phyloP scores from a whole-genome alignment of 2,113 vertebrate genomes.

The Triplophysa dalaica region DNA sequence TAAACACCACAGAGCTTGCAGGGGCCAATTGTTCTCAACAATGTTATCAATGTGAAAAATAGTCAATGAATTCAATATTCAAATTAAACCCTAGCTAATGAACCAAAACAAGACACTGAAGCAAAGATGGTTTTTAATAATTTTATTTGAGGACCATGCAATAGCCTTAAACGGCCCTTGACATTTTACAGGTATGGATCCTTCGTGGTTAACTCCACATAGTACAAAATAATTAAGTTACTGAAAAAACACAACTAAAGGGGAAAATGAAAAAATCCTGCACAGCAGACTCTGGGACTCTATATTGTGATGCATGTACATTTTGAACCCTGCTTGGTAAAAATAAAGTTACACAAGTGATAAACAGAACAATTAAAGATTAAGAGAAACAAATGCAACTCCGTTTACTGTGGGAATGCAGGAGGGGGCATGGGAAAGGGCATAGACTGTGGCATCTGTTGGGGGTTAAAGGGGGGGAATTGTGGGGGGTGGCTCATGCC shows the following conservation, averaged over 20 bases:
- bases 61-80: no score
- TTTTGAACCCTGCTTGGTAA: constrained; percentile 65
- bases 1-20: no score
- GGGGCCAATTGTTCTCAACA: no score
- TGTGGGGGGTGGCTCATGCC: constrained; percentile 84
- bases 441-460: constrained; percentile 75
- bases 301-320: constrained; percentile 52
- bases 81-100: no score
- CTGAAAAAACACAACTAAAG: constrained; percentile 83
- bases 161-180: constrained; percentile 83
- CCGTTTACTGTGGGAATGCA: constrained; percentile 88
- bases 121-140: constrained; percentile 20
- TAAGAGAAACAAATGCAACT: constrained; percentile 65
- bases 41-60: no score
- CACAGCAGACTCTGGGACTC: constrained; percentile 83
- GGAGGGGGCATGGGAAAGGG: constrained; percentile 92
- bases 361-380: constrained; percentile 62
- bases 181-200: constrained; percentile 81
- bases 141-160: constrained; percentile 78
- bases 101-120: not conserved
- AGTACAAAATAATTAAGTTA: constrained; percentile 88
- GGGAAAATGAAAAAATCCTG: constrained; percentile 74
- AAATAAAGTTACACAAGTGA: constrained; percentile 51
- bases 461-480: constrained; percentile 84
- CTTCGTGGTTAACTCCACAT: constrained; percentile 85